Conservation (phyloP, 1,140 invertebrate species). For the Pemphigus obesinymphae region DNA sequence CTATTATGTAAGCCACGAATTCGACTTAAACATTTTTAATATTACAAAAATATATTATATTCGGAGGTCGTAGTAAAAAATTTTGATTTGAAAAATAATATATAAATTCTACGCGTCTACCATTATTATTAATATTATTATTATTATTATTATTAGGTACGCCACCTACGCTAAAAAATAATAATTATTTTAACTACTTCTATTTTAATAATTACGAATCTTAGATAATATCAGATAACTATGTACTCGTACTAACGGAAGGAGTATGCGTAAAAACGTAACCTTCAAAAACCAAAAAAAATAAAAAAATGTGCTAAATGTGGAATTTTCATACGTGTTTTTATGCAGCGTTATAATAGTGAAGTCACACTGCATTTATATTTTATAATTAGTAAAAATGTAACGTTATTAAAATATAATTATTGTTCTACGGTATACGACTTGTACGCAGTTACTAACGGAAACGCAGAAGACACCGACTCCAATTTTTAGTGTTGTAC, state of each 20-base stretch:
- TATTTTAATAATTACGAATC: not conserved
- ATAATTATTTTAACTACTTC: not conserved
- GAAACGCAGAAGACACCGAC: not conserved
- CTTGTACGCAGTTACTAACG: not conserved
- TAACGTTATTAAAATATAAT: constrained; percentile 5
- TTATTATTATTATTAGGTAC: too few relatives aligned
- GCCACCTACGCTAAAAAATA: not conserved
- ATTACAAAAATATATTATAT: too few relatives aligned
- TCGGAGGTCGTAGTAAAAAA: too few relatives aligned
- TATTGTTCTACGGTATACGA: not conserved
- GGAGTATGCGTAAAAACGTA: not conserved
- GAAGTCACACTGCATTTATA: too few relatives aligned
- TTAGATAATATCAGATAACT: not conserved
- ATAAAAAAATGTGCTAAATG: not conserved
- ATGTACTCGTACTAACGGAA: not conserved
- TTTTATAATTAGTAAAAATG: not conserved
- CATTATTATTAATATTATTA: too few relatives aligned
- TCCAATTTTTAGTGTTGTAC: not conserved
- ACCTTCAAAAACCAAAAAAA: not conserved
- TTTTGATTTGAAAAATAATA: too few relatives aligned
- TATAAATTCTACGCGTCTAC: too few relatives aligned
- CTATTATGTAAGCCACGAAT: too few relatives aligned
- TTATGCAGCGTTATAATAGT: too few relatives aligned
- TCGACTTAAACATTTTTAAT: too few relatives aligned
- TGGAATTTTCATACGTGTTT: not conserved